These are phyloP conservation scores for Aelia acuminata DNA, from an alignment of 2,888 invertebrate genomes.

Conservation along the genomic window DNA sequence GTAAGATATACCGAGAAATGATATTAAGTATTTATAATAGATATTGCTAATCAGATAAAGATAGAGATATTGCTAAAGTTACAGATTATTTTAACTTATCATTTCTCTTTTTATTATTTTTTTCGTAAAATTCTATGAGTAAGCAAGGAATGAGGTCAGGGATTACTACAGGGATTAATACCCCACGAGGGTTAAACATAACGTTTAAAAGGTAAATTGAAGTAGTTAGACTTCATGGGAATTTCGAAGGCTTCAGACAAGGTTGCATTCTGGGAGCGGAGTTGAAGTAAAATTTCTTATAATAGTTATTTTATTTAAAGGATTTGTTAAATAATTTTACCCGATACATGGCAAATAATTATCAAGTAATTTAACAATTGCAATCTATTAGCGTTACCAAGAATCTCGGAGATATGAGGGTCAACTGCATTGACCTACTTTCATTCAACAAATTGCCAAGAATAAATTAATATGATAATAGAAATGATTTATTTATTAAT, in stretches of 20 bases:
- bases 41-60: too few relatives aligned
- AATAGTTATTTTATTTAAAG: not conserved
- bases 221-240: not conserved
- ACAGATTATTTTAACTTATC: too few relatives aligned
- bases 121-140: too few relatives aligned
- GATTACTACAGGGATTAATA: not conserved
- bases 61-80: too few relatives aligned
- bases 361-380: slow-evolving; percentile 11
- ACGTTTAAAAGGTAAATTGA: not conserved
- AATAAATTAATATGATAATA: not conserved
- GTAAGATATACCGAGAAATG: too few relatives aligned
- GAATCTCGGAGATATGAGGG: slow-evolving; percentile 7
- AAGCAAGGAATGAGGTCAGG: not conserved
- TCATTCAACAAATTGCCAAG: not conserved
- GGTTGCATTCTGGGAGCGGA: not conserved
- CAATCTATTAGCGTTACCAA: not conserved
- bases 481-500: not conserved
- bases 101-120: too few relatives aligned
- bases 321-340: not conserved
- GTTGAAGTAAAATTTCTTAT: not conserved
- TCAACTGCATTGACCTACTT: not conserved
- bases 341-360: not conserved
- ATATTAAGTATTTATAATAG: too few relatives aligned
- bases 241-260: not conserved
- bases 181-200: not conserved